Evolutionary conservation across 1,140 invertebrate genomes (phyloP), one percentile per base, ranked within the genome.

Genomic region (Oryzaephilus surinamensis): DNA sequence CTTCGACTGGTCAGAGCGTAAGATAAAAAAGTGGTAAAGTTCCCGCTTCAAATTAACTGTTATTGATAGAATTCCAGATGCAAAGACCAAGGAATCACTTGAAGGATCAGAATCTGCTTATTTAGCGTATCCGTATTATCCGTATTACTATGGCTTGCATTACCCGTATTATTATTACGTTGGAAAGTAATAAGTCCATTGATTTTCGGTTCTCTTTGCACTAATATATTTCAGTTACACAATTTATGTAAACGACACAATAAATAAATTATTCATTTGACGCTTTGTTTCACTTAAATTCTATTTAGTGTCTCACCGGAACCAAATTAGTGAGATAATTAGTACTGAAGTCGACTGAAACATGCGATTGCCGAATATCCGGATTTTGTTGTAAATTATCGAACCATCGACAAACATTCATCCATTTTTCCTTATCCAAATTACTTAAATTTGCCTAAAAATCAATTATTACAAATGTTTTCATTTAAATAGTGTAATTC

Each of bases 351-450:
- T 76, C 70, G 12, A 79, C 63, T 10, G 73, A 16, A 21, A 67
- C 57, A 43, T 74, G 64, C 36, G 67, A 65, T 38, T 72, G 70
- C 29, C 73, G 59, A 17, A 77, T 52, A 46, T 65, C 64, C 5
- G 65, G 57, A 42, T 76, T 66, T 50, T 77, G 69, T 41, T 79
- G 76, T 41, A 79, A 57, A 51, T 77, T 72, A 48, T 77, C 72
- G 48, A 74, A 79, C 77, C 77, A 79, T 41, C 77, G 65, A 3
- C 73, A 78, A 0, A 79, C 56, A 50, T 78, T 69, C n/a, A 76
- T 37, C 33, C 69, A 72, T 41, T 67, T 66, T 39, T 74, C 74
- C 38, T 77, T 77, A 3, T 77, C 72, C 41, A 71, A 61, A 13
- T 65, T 61, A 1, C 60, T 62, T 17, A 79, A 54, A 14, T 60